Percentiles rank a stretch among this genome's conserved stretches.
Conservation (phyloP, 2,113 vertebrate species). For the Thunnus thynnus region DNA sequence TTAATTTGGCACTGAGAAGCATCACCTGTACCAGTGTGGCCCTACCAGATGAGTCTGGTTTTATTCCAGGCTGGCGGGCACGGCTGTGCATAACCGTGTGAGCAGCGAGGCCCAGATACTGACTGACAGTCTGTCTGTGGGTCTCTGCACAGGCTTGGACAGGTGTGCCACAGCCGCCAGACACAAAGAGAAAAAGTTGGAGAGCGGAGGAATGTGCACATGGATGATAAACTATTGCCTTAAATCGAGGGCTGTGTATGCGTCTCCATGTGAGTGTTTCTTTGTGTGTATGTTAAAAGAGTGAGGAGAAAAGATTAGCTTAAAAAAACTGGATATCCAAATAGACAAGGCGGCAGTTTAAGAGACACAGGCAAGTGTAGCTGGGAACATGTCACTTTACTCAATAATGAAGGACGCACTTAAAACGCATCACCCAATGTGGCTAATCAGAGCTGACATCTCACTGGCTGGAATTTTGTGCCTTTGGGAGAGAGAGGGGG, state of each 20-base stretch:
- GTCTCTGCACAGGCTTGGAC: constrained; percentile 66
- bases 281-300: constrained; percentile 29
- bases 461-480: constrained; percentile 58
- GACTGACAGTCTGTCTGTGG: constrained; percentile 78
- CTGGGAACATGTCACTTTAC: constrained; percentile 64
- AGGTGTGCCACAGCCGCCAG: constrained; percentile 64
- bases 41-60: constrained; percentile 68
- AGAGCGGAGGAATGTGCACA: constrained; percentile 2
- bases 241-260: constrained; percentile 29
- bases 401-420: constrained; percentile 73
- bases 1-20: constrained; percentile 39
- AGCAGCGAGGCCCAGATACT: constrained; percentile 68
- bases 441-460: constrained; percentile 71
- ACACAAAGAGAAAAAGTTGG: constrained; percentile 56
- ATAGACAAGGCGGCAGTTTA: constrained; percentile 57
- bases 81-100: constrained; percentile 38
- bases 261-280: constrained; percentile 23
- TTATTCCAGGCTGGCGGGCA: constrained; percentile 54
- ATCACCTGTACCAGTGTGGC: constrained; percentile 39
- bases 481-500: constrained; percentile 36
- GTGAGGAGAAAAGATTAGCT: constrained; percentile 46
- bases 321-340: constrained; percentile 47
- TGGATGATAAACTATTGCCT: constrained; percentile 68
- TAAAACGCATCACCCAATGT: constrained; percentile 62
- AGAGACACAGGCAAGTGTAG: constrained; percentile 41